Evolutionary conservation across 2,888 invertebrate species (phyloP).

Genomic region (Oscheius sp.): DNA sequence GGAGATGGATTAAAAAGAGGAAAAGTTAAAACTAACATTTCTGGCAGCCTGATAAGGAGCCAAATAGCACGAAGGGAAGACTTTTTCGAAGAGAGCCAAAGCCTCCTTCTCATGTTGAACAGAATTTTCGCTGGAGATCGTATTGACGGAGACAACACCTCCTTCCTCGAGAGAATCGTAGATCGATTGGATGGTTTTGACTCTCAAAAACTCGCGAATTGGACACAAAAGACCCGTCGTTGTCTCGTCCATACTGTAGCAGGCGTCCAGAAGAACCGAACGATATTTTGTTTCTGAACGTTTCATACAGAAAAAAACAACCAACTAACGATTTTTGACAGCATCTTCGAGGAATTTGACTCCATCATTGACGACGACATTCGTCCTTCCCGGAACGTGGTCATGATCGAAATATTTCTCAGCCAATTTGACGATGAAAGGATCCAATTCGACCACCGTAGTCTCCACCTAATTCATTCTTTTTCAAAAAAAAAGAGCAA

Average conservation of each 20-base stretch:
- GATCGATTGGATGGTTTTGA: conserved; percentile 17
- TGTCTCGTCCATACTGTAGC: conserved; percentile 32
- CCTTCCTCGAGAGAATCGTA: conserved; percentile 15
- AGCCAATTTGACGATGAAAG: conserved; percentile 34
- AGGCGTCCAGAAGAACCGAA: conserved; percentile 38
- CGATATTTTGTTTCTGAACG: conserved; percentile 19
- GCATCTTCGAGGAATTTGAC: conserved; percentile 26
- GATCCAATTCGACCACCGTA: conserved; percentile 45
- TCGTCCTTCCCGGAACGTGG: conserved; percentile 29
- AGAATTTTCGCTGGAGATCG: conserved; percentile 17
- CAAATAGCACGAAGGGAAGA: conserved; percentile 39
- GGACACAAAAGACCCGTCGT: conserved; percentile 36
- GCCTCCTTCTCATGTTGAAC: conserved; percentile 20
- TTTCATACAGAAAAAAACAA: too few species aligned
- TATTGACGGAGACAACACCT: conserved; percentile 31
- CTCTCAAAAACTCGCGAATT: conserved; percentile 12
- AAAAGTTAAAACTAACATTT: conserved; percentile 9
- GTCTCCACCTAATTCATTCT: conserved; percentile 34
- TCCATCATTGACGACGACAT: conserved; percentile 33
- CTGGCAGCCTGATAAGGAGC: conserved; percentile 19
- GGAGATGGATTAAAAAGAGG: not conserved
- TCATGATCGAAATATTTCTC: conserved; percentile 41
- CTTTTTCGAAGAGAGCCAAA: conserved; percentile 26
- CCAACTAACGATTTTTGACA: not conserved
- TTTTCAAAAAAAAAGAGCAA: not conserved